Evolutionary conservation across 1,140 invertebrate species (phyloP).

Genomic region (Trachymyrmex cornetzi): DNA sequence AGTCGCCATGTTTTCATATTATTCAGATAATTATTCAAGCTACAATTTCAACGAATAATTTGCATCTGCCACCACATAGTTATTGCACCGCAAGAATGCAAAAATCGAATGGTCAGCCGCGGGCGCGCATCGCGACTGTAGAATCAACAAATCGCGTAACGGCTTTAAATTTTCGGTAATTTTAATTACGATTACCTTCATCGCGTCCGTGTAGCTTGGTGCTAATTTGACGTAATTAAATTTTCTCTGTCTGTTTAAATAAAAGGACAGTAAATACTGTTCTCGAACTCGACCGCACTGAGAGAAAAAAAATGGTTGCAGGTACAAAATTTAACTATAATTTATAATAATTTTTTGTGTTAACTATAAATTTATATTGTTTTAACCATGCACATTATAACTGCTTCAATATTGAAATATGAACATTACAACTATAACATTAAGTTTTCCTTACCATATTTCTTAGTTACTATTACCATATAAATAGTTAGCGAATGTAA

Average conservation of each 20-base stretch:
- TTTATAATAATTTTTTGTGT: no score
- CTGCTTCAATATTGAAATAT: no score
- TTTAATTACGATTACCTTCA: slow-evolving; percentile 54
- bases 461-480: no score
- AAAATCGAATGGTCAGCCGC: slow-evolving; percentile 46
- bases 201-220: background rate
- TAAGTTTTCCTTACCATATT: no score
- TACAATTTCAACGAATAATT: slow-evolving; percentile 49
- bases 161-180: slow-evolving; percentile 42
- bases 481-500: no score
- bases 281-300: background rate
- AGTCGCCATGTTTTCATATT: slow-evolving; percentile 43
- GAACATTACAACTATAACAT: no score
- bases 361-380: no score
- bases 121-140: background rate
- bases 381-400: no score
- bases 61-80: slow-evolving; percentile 37
- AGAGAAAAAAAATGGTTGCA: no score
- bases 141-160: slow-evolving; percentile 28
- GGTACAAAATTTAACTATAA: no score
- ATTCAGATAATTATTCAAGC: slow-evolving; percentile 32
- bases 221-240: slow-evolving; percentile 34
- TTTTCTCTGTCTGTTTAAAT: background rate
- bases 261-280: background rate
- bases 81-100: slow-evolving; percentile 15